Conservation (phyloP, 2,888 invertebrate genomes). For the Hesperia comma region DNA sequence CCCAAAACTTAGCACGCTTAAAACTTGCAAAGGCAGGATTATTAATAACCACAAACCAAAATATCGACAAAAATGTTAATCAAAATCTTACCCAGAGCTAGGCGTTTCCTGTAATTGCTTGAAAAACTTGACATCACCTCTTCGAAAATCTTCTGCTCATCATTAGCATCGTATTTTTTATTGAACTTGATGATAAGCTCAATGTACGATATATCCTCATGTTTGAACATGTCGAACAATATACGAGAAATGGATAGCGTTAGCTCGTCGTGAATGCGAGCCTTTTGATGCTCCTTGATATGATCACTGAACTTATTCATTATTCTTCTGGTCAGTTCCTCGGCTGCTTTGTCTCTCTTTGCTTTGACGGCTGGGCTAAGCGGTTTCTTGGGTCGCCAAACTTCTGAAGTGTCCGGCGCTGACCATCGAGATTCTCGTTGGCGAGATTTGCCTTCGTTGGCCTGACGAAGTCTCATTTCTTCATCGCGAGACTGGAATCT, state of each 20-base stretch:
- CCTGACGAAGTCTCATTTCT: neutral
- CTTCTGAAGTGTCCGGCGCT: constrained; percentile 8
- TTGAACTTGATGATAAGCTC: constrained; percentile 69
- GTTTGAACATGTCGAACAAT: constrained; percentile 63
- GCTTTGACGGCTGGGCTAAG: constrained; percentile 43
- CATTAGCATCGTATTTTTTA: constrained; percentile 55
- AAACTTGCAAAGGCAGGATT: constrained; percentile 26
- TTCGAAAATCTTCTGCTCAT: constrained; percentile 61
- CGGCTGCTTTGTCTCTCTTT: constrained; percentile 65
- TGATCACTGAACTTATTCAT: constrained; percentile 55
- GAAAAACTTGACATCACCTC: constrained; percentile 62
- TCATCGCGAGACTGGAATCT: constrained; percentile 18
- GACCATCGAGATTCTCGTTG: constrained; percentile 20
- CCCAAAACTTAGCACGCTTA: constrained; percentile 22
- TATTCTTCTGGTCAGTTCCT: constrained; percentile 61
- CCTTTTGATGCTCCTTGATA: constrained; percentile 50
- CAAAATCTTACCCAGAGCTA: constrained; percentile 62
- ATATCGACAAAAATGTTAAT: constrained; percentile 30
- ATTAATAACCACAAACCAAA: constrained; percentile 31
- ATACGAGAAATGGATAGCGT: constrained; percentile 51
- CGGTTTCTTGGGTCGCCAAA: constrained; percentile 22
- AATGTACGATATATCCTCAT: constrained; percentile 66
- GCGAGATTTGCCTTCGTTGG: constrained; percentile 18
- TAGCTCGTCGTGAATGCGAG: constrained; percentile 57
- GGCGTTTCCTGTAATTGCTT: constrained; percentile 56